Evolutionary conservation across 2,113 vertebrate genomes (phyloP), one percentile per base, ranked within the genome.

Genomic region (Nansenia antarctica): DNA sequence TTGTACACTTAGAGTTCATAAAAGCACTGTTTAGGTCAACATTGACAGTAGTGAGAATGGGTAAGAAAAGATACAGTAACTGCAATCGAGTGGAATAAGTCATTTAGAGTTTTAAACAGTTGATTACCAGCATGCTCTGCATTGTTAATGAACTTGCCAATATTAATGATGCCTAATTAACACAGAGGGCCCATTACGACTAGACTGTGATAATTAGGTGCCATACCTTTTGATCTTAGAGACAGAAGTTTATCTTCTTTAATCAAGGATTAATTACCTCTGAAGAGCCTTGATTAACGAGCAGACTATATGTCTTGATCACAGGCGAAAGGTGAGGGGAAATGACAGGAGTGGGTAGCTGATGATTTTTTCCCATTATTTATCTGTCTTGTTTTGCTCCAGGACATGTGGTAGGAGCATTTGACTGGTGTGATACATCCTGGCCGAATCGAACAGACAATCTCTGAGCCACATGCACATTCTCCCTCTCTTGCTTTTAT

Each of bases 201-300:
- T 7, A 9, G 61, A 70, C 70, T 55, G 77, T 59, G 68, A 74
- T 82, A 80, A 87, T 83, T 82, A 82, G 71, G 22, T 18, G 26
- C 20, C 61, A n/a, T 54, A 63, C 73, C 71, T 68, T 82, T 80
- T 80, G 81, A 80, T 83, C 74, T 81, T 65, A 7, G 20, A 68
- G 64, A 47, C 72, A 34, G 65, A 39, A 67, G 68, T 63, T 78
- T 54, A 77, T 75, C 77, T 66, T 69, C 65, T 83, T 74, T 84
- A 83, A 87, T 85, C 83, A 82, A 79, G 70, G 75, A 78, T 71
- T 84, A 82, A 82, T 83, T 77, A 70, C 39, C 66, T 74, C 60
- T 80, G 59, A 80, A 76, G 65, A 74, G 39, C 37, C 55, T 71
- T 77, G 69, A 82, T 79, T 77, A 86, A 65, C 35, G 59, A 70